Base-by-base conservation (phyloP, 1,140 invertebrate species). In the Euura lappo region DNA sequence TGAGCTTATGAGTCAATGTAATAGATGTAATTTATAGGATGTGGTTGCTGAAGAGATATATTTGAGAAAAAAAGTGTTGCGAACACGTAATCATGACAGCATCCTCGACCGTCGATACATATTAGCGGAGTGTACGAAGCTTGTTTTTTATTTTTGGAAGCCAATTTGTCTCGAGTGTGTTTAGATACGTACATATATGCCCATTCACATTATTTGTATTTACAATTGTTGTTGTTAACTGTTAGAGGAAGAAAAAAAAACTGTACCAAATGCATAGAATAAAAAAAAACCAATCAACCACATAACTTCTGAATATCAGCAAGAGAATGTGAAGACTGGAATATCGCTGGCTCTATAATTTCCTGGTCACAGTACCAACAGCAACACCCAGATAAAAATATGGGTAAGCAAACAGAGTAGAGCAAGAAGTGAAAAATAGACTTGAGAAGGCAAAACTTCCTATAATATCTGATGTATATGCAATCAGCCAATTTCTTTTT, bases 401-500 rank as follows among this genome's bases (percentile, higher is more conserved):
- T 60, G 51, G 51, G 8, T 60, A 60, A n/a, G 5, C 42, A 68
- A 68, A 68, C 67, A 68, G 8, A 10, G 28, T 68, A 68, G 67
- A 3, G 8, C 8, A 68, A 4, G 42, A 42, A 44, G 45, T 45
- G 10, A 44, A 13, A 69, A 69, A 46, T 45, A 6, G 8, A n/a
- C n/a, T 44, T 44, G 65, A 67, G 44, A n/a, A 67, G 28, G 28
- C 28, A 28, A 28, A 28, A 28, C 28, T 28, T 28, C 28, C 28
- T 28, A 28, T 28, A 28, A 13, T 46, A 43, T 44, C 44, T 70
- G 47, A 70, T 8, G 6, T 44, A 51, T 51, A 60, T 60, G 51
- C 51, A n/a, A 60, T 60, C 51, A 60, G 51, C 51, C 51, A 60
- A 60, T 67, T 73, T 74, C n/a, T 68, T 46, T 28, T 28, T 28